Base-by-base conservation (phyloP, 2,888 invertebrate genomes). In the Philhelius pedissequus region DNA sequence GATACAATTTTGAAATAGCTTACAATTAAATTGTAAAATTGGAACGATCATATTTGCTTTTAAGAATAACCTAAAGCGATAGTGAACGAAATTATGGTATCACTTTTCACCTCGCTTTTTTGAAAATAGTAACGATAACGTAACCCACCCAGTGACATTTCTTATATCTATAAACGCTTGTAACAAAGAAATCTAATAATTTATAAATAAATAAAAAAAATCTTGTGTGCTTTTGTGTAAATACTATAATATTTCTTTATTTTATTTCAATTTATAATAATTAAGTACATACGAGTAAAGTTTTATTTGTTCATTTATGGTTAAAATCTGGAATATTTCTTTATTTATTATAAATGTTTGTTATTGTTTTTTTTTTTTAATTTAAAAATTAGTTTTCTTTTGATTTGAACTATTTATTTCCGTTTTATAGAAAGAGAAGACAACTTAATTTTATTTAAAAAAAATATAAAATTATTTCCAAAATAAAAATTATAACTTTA, bases 251-350 rank as follows among this genome's bases (percentile, higher is more conserved):
- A 62, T 60, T 60, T 43, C 0, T 70, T 62, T 74, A 68, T 68
- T 79, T 48, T 73, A 66, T 73, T 71, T 79, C 18, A 76, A 71
- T 77, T 69, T 58, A 50, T 71, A 20, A 48, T 78, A 18, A 77
- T 73, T 77, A 82, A 82, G 82, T 82, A 82, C 82, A 77, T 64
- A 15, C 52, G 15, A 15, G 15, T 35, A 62, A n/a, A 4, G 38
- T 15, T 35, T 50, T 54, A 11, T 35, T 62, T 15, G 27, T 75
- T 70, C 68, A 48, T 77, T n/a, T n/a, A 77, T 54, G 32, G 25
- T 73, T 35, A 60, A 43, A 82, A 77, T 77, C 82, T 82, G 71
- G 77, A 82, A 77, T 82, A 82, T 60, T 71, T 56, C 20, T 52
- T 38, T 40, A 40, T 18, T 71, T 38, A 27, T 43, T n/a, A n/a